A percentile compares a stretch with the other conserved stretches of the same genome.
Conservation (phyloP, 2,797 vertebrate genomes). For the Typhlichthys subterraneus region DNA sequence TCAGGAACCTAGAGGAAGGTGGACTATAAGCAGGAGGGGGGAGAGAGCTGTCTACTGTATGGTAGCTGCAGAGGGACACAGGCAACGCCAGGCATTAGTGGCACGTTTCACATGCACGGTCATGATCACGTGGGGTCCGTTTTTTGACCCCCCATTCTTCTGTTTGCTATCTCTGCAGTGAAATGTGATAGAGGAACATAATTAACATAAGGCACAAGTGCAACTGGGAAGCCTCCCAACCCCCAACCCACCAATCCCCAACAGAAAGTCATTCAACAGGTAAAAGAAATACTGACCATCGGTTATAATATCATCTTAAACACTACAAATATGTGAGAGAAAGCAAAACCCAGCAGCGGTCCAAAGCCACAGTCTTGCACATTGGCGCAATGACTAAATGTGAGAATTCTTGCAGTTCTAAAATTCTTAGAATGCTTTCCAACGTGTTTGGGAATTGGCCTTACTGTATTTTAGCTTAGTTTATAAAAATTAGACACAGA, state of each 20-base stretch:
- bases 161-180: conserved; percentile 56
- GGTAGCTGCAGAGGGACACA: conserved; percentile 56
- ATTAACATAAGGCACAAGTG: conserved; percentile 85
- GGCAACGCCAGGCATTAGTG: conserved; percentile 49
- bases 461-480: conserved; percentile 56
- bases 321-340: conserved; percentile 36
- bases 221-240: conserved; percentile 69
- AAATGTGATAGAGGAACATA: conserved; percentile 76
- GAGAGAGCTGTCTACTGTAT: conserved; percentile 50
- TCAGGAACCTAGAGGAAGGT: conserved; percentile 37
- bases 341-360: conserved; percentile 42
- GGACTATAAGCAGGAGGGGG: conserved; percentile 13
- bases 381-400: conserved; percentile 47
- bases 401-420: conserved; percentile 71
- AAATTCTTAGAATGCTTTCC: conserved; percentile 69
- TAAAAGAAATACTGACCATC: conserved; percentile 61
- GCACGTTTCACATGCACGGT: conserved; percentile 58
- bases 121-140: conserved; percentile 51
- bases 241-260: conserved; percentile 48
- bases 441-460: conserved; percentile 62
- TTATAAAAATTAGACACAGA: conserved; percentile 61
- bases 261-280: conserved; percentile 44
- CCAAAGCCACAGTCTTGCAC: conserved; percentile 59
- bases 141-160: conserved; percentile 45
- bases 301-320: conserved; percentile 65